A percentile compares a stretch with the other conserved stretches of the same genome.
Conservation (phyloP, 2,113 vertebrate species). For the Eurystomus gularis region DNA sequence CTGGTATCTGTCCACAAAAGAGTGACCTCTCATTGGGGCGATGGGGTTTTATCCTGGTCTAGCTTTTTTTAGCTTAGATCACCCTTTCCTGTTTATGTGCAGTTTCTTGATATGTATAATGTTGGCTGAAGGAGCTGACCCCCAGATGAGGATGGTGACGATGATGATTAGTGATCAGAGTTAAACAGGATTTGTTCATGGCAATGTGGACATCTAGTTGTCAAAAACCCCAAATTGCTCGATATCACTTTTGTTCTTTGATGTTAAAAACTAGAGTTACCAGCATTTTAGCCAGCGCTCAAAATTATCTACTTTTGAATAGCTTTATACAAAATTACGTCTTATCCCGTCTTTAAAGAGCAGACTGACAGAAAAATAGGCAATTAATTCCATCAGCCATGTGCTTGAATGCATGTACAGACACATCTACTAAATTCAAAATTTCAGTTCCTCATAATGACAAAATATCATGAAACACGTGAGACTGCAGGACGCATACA, state of each 20-base stretch:
- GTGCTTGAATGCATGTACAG: accelerated
- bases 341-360: background rate
- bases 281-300: background rate
- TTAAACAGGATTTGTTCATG: background rate
- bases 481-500: background rate
- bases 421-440: background rate
- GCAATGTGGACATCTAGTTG: background rate
- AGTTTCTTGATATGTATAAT: background rate
- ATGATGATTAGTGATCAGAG: background rate
- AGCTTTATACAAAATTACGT: background rate
- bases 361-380: background rate
- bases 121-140: background rate
- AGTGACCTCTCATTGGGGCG: too few relatives aligned
- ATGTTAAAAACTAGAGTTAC: background rate
- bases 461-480: background rate
- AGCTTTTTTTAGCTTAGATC: background rate
- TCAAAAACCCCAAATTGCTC: background rate
- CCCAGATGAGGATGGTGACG: background rate
- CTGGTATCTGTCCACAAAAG: background rate
- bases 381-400: background rate
- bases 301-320: background rate
- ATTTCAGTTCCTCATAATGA: background rate
- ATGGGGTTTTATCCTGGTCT: background rate
- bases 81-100: background rate
- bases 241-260: background rate